phyloP scores from a whole-genome alignment of 2,113 vertebrate genomes.

The Pteronura brasiliensis region DNA sequence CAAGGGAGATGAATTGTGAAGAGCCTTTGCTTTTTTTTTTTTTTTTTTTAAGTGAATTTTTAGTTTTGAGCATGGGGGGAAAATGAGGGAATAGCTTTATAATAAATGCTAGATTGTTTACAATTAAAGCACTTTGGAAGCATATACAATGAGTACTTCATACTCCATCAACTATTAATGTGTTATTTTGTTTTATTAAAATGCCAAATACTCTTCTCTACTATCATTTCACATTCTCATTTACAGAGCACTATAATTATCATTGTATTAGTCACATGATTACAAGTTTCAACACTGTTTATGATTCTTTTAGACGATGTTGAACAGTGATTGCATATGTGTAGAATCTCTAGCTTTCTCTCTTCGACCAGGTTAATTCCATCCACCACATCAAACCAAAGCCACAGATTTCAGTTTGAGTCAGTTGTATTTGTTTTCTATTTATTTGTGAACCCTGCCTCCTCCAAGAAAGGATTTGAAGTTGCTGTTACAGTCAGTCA shows the following conservation, averaged over 20 bases:
- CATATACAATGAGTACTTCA: not conserved
- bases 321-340: not conserved
- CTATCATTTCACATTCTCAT: not conserved
- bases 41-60: conserved; percentile 3
- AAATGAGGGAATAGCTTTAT: not conserved
- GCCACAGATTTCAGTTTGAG: conserved; percentile 18
- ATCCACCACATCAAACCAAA: not conserved
- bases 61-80: not conserved
- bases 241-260: not conserved
- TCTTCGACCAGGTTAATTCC: not conserved
- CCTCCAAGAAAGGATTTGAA: conserved; percentile 9
- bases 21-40: not conserved
- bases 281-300: not conserved
- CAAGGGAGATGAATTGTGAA: not conserved
- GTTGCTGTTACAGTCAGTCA: conserved; percentile 5
- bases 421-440: conserved; percentile 40
- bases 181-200: conserved; percentile 16
- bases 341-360: not conserved
- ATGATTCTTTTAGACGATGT: not conserved
- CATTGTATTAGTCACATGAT: not conserved
- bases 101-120: conserved; percentile 7
- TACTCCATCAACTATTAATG: not conserved
- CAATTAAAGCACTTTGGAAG: conserved; percentile 37
- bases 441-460: conserved; percentile 30
- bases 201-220: not conserved